Evolutionary conservation across 2,888 invertebrate genomes (phyloP).

Genomic region (Rhopalosiphum nymphaeae): DNA sequence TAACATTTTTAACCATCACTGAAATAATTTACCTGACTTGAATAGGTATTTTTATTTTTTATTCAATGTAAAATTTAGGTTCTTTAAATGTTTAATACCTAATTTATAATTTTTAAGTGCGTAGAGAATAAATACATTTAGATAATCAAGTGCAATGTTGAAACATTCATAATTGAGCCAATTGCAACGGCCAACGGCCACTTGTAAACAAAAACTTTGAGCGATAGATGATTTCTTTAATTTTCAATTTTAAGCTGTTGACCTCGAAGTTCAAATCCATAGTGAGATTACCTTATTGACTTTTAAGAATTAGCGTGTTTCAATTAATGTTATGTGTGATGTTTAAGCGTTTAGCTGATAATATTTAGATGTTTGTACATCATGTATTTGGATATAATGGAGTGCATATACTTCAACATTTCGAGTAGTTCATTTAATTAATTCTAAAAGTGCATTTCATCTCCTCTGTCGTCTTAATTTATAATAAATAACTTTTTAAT

Average conservation of each 20-base stretch:
- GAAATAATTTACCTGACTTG: neutral
- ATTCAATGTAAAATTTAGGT: neutral
- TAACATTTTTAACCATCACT: neutral
- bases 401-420: neutral
- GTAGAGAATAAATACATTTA: neutral
- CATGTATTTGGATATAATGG: neutral
- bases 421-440: neutral
- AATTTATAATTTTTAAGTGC: neutral
- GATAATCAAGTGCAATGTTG: neutral
- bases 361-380: neutral
- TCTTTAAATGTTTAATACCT: neutral
- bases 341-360: neutral
- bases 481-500: neutral
- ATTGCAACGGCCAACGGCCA: neutral
- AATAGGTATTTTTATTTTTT: neutral
- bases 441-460: neutral
- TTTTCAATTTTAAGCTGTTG: slow-evolving; percentile 23
- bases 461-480: neutral
- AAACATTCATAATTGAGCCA: neutral
- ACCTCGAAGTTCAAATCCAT: slow-evolving; percentile 31
- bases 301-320: neutral
- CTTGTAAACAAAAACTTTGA: slow-evolving; percentile 28
- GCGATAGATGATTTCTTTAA: neutral
- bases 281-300: slow-evolving; percentile 28
- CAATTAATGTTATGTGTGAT: neutral